Evolutionary conservation across 2,888 invertebrate genomes (phyloP).

Genomic region (Leptothorax acervorum): DNA sequence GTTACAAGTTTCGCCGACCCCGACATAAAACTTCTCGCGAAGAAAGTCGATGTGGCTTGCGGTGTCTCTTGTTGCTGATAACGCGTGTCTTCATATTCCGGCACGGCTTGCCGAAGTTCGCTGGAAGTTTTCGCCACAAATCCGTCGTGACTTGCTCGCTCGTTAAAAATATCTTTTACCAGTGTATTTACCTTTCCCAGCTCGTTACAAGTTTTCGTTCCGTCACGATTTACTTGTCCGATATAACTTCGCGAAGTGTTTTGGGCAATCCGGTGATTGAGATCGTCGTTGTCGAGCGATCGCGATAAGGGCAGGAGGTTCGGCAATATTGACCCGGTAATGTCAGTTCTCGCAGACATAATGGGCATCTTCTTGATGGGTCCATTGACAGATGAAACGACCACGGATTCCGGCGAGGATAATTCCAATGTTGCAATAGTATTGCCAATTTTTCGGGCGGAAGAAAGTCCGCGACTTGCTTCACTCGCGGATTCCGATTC

Average conservation of each 20-base stretch:
- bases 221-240: neutral
- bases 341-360: conserved; percentile 43
- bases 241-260: neutral
- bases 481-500: conserved; percentile 64
- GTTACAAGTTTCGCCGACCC: conserved; percentile 2
- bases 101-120: neutral
- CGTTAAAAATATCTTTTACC: neutral
- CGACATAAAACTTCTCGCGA: neutral
- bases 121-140: neutral
- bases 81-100: neutral
- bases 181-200: neutral
- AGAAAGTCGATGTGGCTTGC: conserved; percentile 6
- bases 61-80: neutral
- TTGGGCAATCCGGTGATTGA: neutral
- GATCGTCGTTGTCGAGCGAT: neutral
- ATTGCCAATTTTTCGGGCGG: neutral
- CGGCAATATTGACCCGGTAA: conserved; percentile 12
- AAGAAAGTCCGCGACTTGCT: neutral
- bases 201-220: neutral
- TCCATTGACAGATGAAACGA: neutral
- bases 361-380: conserved; percentile 43
- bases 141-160: neutral
- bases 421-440: conserved; percentile 1
- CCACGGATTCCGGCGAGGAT: conserved; percentile 12
- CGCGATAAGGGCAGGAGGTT: conserved; percentile 28